phyloP scores from a whole-genome alignment of 2,113 vertebrate species.

The Vulpes ferrilata region DNA sequence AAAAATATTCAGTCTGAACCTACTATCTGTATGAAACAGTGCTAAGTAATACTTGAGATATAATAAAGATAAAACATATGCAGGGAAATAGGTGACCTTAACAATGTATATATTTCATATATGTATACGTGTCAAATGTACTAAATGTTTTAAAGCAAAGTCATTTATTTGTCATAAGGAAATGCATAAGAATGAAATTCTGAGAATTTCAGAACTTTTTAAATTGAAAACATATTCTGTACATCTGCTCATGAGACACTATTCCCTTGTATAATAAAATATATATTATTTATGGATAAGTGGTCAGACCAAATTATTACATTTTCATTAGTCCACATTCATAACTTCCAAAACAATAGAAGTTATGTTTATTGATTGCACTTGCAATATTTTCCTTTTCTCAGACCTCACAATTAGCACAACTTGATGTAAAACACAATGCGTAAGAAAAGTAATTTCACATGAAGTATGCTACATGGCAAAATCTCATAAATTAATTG shows the following conservation, averaged over 20 bases:
- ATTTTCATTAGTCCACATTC: neutral
- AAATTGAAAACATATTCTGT: neutral
- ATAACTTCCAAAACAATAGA: neutral
- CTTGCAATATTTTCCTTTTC: neutral
- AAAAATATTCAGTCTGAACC: neutral
- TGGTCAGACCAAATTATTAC: neutral
- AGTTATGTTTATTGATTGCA: neutral
- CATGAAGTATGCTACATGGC: neutral
- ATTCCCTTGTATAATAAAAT: neutral
- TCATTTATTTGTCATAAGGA: neutral
- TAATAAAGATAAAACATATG: neutral
- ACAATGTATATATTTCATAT: neutral
- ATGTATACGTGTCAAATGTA: neutral
- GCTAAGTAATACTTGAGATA: neutral
- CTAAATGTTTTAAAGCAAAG: neutral
- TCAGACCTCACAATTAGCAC: neutral
- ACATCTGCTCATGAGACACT: neutral
- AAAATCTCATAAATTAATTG: neutral
- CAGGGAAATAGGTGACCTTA: neutral
- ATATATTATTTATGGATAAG: neutral
- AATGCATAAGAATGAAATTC: neutral
- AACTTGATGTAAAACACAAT: neutral
- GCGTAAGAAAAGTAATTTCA: neutral
- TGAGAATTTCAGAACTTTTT: neutral
- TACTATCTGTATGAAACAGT: neutral